Base-by-base conservation (phyloP, 2,888 invertebrate genomes). In the Dioctria linearis region DNA sequence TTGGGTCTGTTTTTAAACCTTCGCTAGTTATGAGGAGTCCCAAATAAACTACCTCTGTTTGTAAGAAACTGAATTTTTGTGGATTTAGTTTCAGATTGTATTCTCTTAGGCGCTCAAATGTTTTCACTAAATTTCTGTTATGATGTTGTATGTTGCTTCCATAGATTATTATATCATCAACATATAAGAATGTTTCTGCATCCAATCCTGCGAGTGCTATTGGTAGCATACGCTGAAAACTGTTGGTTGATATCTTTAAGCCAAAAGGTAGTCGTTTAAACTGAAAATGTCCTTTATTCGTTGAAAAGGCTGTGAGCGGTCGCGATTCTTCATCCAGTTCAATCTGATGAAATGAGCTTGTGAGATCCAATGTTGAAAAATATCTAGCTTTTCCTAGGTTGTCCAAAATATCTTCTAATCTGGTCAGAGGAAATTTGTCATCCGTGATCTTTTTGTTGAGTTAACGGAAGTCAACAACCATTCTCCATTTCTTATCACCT, bases 291-390 rank as follows among this genome's bases (percentile, higher is more conserved):
- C 66, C 78, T n/a, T 25, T 5, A 59, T 59, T 59, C 2, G 9
- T 59, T 8, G 11, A n/a, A 25, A n/a, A 8, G 11, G 11, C 59
- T 8, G 9, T n/a, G 25, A 11, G 11, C n/a, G 5, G 25, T 13
- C 59, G 59, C 2, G 11, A n/a, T 59, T 25, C 11, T 59, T 59
- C 25, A 25, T 59, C 59, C 5, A 59, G 59, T 13, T 25, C 8
- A 59, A 59, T 59, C 11, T 59, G 59, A 54, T 82, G 78, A 51
- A 82, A 82, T 11, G 81, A 81, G 49, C 76, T 82, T 9, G 82
- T 82, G 79, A 83, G 80, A 43, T 82, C 82, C 11, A 78, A 49
- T 65, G 80, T 82, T 5, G 82, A 79, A 66, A 83, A 82, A 49
- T 81, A 82, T 81, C 79, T 83, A 4, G 82, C 80, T 76, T 66